Conservation (phyloP, 2,888 invertebrate genomes). For the Isoperla grammatica region DNA sequence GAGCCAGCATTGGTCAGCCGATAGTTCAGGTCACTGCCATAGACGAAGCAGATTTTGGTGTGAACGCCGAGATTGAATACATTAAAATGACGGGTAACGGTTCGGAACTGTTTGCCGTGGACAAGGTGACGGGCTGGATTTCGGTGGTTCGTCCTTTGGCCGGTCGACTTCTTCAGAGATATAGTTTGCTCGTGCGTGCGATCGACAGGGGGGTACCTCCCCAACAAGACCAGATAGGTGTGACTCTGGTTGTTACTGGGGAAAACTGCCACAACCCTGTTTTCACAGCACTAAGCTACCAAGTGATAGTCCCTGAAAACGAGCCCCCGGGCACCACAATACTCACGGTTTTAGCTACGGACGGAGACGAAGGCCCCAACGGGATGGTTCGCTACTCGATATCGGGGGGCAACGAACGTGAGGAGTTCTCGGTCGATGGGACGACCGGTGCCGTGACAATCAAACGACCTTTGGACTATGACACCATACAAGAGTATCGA, state of each 20-base stretch:
- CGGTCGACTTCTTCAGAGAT: conserved; percentile 49
- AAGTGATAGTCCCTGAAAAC: conserved; percentile 88
- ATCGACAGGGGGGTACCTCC: conserved; percentile 85
- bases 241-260: conserved; percentile 75
- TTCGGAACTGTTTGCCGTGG: conserved; percentile 65
- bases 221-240: conserved; percentile 66
- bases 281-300: conserved; percentile 78
- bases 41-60: conserved; percentile 76
- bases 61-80: conserved; percentile 86
- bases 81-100: conserved; percentile 69
- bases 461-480: conserved; percentile 76
- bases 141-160: conserved; percentile 56
- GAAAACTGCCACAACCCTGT: conserved; percentile 75
- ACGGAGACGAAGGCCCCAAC: conserved; percentile 83
- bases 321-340: conserved; percentile 82
- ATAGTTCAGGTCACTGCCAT: conserved; percentile 56
- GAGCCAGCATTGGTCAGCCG: conserved; percentile 62
- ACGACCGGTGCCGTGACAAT: conserved; percentile 75
- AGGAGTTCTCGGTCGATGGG: conserved; percentile 73
- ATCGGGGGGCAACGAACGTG: conserved; percentile 67
- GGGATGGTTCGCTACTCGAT: conserved; percentile 82
- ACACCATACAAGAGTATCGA: conserved; percentile 74
- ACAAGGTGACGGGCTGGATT: conserved; percentile 77
- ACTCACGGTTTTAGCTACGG: conserved; percentile 75
- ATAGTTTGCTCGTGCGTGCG: conserved; percentile 65